Base-by-base conservation (phyloP, 1,140 invertebrate genomes). In the Temnothorax longispinosus region DNA sequence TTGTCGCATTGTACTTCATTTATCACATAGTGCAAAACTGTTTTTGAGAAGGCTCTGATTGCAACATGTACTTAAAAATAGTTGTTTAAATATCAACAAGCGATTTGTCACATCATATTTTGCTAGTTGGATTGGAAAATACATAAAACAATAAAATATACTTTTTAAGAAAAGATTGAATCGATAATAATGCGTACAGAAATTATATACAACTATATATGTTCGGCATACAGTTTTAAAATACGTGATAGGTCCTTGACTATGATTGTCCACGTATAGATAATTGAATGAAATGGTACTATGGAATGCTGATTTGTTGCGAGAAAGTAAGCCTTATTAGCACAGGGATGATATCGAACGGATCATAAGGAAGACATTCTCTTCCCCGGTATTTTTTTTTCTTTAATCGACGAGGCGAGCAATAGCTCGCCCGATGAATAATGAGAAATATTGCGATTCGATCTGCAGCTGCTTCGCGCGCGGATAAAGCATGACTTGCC, bases 331-430 rank as follows among this genome's bases (percentile, higher is more conserved):
- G 38, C 3, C 11, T 27, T n/a, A 82, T 60, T 58, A 82, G 38
- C 52, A n/a, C 11, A 6, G 18, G 38, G 52, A 80, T 67, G 77
- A 81, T 81, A 81, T n/a, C 75, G 18, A 62, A 77, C 35, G 47
- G 18, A 69, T 80, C 47, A 69, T 44, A 74, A 74, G 80, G 54
- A 60, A 56, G 80, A 82, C 80, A 35, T 82, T 82, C 80, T 82
- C 65, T 82, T 82, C 38, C 52, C 60, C 18, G 47, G n/a, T 54
- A 41, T 54, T 80, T 69, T 80, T 54, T 54, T n/a, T 54, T 50
- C 76, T 41, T 81, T 69, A 69, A 81, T 60, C 27, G 52, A 38
- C 7, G 47, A 41, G 5, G 18, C 78, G 41, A 27, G 65, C 21
- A 21, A 82, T 47, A 74, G 52, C 15, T 32, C 38, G 10, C 6